Percentiles rank a stretch among this genome's conserved stretches.
Conservation (phyloP, 2,797 vertebrate genomes). For the Eulemur mongoz region DNA sequence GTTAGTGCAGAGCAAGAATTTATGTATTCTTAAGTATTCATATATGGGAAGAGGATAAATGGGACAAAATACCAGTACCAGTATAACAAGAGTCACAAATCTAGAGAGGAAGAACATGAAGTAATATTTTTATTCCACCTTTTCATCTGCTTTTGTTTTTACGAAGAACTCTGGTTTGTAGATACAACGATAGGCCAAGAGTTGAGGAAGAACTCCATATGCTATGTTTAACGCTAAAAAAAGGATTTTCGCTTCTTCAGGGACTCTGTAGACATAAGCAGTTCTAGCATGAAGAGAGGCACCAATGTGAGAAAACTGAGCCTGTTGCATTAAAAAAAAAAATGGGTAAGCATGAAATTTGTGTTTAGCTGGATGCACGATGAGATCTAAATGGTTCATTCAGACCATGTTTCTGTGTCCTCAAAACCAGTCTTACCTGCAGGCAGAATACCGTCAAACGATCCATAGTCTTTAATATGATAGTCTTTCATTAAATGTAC, state of each 20-base stretch:
- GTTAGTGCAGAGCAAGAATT: conserved; percentile 42
- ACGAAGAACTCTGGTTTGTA: conserved; percentile 92
- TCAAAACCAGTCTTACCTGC: conserved; percentile 50
- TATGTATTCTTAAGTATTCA: conserved; percentile 1
- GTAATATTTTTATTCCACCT: conserved; percentile 81
- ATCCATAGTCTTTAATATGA: conserved; percentile 15
- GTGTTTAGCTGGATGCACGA: conserved; percentile 46
- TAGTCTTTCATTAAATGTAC: conserved; percentile 25
- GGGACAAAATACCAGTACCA: conserved; percentile 38
- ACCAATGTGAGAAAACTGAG: conserved; percentile 95
- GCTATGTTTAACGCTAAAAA: conserved; percentile 92
- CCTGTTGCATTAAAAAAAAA: conserved; percentile 84
- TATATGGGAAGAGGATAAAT: not conserved
- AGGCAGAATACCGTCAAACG: conserved; percentile 7
- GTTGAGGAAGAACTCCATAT: conserved; percentile 92
- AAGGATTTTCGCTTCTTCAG: conserved; percentile 88
- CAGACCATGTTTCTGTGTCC: conserved; percentile 15
- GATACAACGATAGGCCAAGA: conserved; percentile 93
- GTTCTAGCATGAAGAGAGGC: conserved; percentile 97
- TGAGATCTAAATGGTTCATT: not conserved
- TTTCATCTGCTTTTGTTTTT: conserved; percentile 86
- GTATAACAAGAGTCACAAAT: conserved; percentile 6
- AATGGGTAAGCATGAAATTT: conserved; percentile 29
- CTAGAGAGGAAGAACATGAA: not conserved
- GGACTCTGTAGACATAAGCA: conserved; percentile 94